Evolutionary conservation across 2,888 invertebrate species (phyloP), one percentile per base, ranked within the genome.

Genomic region (Drosophila melanosoma): DNA sequence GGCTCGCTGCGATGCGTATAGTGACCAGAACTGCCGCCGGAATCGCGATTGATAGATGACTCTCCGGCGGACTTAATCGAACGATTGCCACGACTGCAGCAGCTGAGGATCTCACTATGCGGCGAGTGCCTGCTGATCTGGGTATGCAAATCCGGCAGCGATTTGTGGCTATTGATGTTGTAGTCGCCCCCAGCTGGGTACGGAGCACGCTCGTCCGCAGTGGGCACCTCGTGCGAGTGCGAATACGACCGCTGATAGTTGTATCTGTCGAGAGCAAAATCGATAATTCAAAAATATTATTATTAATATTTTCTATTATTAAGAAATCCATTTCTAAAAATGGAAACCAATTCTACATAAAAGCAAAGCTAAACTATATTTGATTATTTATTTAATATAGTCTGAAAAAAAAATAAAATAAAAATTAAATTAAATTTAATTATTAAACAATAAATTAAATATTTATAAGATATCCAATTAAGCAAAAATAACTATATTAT

Each of bases 1-100:
- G 97, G 97, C 81, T 97, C 97, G 90, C 96, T 96, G 76, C 96
- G 95, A 92, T 97, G 97, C 65, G 96, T 97, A 92, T 96, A 97
- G 93, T 97, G 97, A 0, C 97, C 97, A 71, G 96, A 96, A 1
- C 96, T 96, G 40, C 97, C 97, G 35, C 97, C 97, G 0, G 96
- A 97, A 92, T 97, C 97, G 3, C 97, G 95, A 61, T 97, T 97
- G 81, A 95, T 94, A 32, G 95, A 95, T 0, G 95, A 95, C 1
- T 95, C 95, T 0, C 95, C 95, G 0, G 95, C 95, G 0, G 93
- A 93, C 70, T 93, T 93, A 56, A 93, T 93, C 8, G 93, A 93
- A 5, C 93, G 91, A 79, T 93, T 93, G 10, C 93, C 93, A 3
- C 93, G 91, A 62, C 93, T 93, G 72, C 93, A 93, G 68, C 93